Base-by-base conservation (phyloP, 2,888 invertebrate species). In the Rotaria sp. region DNA sequence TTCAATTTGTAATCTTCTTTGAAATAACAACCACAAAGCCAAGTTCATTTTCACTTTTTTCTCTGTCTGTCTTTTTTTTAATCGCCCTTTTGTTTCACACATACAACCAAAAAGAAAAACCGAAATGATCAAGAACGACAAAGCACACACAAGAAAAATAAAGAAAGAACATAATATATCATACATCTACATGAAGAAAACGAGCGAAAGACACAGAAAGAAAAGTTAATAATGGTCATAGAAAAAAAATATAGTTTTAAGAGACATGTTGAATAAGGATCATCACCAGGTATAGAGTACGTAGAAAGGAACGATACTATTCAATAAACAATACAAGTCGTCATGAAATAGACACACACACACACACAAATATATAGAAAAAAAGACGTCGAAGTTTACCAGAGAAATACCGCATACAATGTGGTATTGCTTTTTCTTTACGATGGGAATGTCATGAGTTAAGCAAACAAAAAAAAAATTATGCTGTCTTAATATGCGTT, bases 241-340 rank as follows among this genome's bases (percentile, higher is more conserved):
- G 21, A 21, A 67, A 67, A 67, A 67, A 67, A 18, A 67, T 67
- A 67, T 67, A 67, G 35, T 67, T 67, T 67, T 67, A 18, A 67
- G 35, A 67, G 35, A 67, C 35, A 67, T 67, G 67, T 67, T 67
- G 30, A 67, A 67, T 21, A 21, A 67, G 67, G 67, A 35, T 67
- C 67, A 67, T 67, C 67, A 67, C 67, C 67, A 67, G 67, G 67
- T 35, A 21, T 35, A 67, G 67, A 67, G 35, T 67, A 67, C 35
- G 67, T 67, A 67, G 67, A 67, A 67, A 35, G 67, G 21, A 67
- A 67, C 67, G 67, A 67, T 67, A 67, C 67, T 67, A 67, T 67
- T 67, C 35, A 67, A 67, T 35, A 67, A 67, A 67, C 67, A 67
- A 67, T 21, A 67, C 67, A 18, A 35, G 18, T 67, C 67, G 67